Base-by-base conservation (phyloP, 2,888 invertebrate genomes). In the Epicampocera succincta region DNA sequence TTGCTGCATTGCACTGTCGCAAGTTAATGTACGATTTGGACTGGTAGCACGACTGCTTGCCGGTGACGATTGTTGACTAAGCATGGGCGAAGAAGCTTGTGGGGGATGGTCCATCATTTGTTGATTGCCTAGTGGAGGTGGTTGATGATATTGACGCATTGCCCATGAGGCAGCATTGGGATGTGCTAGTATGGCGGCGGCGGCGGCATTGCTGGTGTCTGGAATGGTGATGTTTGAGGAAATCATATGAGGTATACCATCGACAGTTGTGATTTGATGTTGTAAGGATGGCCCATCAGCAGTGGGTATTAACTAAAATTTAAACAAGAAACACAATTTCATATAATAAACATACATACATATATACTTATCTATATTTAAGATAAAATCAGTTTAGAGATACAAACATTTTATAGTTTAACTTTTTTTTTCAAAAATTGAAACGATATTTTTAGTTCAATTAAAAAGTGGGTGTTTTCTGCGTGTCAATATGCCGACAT, bases 21-120 rank as follows among this genome's bases (percentile, higher is more conserved):
- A 84, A 44, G 81, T 84, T 60, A 85, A 84, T 60, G 85, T 85
- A 69, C 93, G 90, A 84, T 92, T 93, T 4, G 95, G 95, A 66
- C 95, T 95, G 42, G 93, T 93, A 66, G 95, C 93, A 86, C 95
- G 93, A 86, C 96, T 96, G 88, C 95, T 95, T 80, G 95, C 94
- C 56, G 96, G 96, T 54, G 96, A 96, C 66, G 95, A 94, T 86
- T 93, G 93, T 85, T 94, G 93, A 87, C 94, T 94, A 88, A 95
- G 93, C 90, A 95, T 93, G 12, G 96, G 95, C 61, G 96, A 95
- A 82, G 94, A 91, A 66, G 95, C 93, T 84, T 89, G 90, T 12
- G 92, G 91, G 58, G 93, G 93, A 87, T 92, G 87, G 86, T 85
- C 77, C 48, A 79, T 72, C 56, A 77, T 63, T 54, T 81, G 77